Percentiles rank a stretch among this genome's conserved stretches.
These are phyloP conservation scores for Betta splendens DNA, from an alignment of 2,797 vertebrate genomes.

Conservation along the genomic window DNA sequence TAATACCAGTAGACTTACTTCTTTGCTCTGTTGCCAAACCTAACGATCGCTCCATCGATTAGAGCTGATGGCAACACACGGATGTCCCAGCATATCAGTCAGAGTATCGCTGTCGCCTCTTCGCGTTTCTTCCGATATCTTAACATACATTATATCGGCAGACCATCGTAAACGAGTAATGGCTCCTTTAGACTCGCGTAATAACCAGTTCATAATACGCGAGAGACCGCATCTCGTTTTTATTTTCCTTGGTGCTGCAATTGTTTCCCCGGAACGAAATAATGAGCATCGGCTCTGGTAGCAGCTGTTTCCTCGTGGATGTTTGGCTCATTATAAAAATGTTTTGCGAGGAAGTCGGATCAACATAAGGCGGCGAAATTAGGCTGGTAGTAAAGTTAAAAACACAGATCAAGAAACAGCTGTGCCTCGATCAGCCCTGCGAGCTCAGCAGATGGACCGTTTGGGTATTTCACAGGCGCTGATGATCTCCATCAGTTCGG, in stretches of 20 bases:
- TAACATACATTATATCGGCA: neutral
- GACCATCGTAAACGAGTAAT: fast-evolving
- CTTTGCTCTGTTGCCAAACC: slow-evolving; percentile 7
- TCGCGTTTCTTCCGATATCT: neutral
- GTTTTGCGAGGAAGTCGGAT: slow-evolving; percentile 1
- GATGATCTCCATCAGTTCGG: slow-evolving; percentile 40
- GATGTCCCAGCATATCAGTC: slow-evolving; percentile 41
- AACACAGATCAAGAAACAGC: neutral
- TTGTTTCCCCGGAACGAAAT: slow-evolving; percentile 10
- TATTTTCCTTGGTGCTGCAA: slow-evolving; percentile 2
- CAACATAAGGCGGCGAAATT: slow-evolving; percentile 4
- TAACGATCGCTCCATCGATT: slow-evolving; percentile 25
- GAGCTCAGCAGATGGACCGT: slow-evolving; percentile 17
- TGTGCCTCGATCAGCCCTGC: neutral
- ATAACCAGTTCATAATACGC: slow-evolving; percentile 7
- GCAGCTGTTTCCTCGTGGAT: slow-evolving; percentile 25
- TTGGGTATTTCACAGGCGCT: slow-evolving; percentile 27
- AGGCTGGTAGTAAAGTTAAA: slow-evolving; percentile 6
- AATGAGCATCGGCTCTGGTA: slow-evolving; percentile 21
- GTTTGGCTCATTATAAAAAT: neutral
- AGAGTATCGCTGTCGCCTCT: too few relatives aligned
- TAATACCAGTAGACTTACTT: slow-evolving; percentile 6
- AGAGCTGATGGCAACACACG: slow-evolving; percentile 52
- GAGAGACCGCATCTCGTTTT: slow-evolving; percentile 5
- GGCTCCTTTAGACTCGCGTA: neutral